phyloP scores from a whole-genome alignment of 2,113 vertebrate genomes.

The Plectropomus leopardus region DNA sequence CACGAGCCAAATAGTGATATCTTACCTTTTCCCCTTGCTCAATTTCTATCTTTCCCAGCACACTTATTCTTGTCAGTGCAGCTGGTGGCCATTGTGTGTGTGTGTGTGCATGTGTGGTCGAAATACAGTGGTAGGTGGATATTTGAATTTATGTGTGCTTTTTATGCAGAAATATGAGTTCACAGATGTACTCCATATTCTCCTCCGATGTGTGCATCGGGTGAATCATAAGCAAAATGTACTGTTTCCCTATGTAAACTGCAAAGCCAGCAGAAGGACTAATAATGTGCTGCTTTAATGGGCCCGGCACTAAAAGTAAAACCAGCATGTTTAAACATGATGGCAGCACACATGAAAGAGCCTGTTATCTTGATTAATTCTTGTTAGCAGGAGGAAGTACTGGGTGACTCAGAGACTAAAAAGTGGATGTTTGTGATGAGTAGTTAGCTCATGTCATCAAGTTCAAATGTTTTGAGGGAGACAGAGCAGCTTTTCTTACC shows the following conservation, averaged over 20 bases:
- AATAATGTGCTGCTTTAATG: constrained; percentile 55
- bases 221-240: constrained; percentile 28
- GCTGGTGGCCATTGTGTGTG: neutral
- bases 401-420: constrained; percentile 17
- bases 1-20: constrained; percentile 51
- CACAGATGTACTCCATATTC: constrained; percentile 10
- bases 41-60: constrained; percentile 35
- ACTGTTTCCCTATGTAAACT: constrained; percentile 20
- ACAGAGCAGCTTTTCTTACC: constrained; percentile 8
- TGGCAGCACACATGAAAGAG: constrained; percentile 27
- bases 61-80: constrained; percentile 29
- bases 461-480: constrained; percentile 28
- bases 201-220: constrained; percentile 19
- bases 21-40: constrained; percentile 47
- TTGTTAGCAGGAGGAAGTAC: constrained; percentile 41
- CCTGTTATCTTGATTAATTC: constrained; percentile 50
- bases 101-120: neutral
- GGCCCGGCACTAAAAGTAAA: constrained; percentile 11
- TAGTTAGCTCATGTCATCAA: constrained; percentile 38
- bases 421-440: constrained; percentile 39
- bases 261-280: constrained; percentile 41
- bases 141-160: constrained; percentile 30
- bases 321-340: constrained; percentile 31
- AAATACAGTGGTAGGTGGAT: constrained; percentile 32
- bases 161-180: constrained; percentile 21